A percentile compares a stretch with the other conserved stretches of the same genome.
Evolutionary conservation across 2,797 vertebrate genomes (phyloP).

Genomic region (Siniperca undulata): DNA sequence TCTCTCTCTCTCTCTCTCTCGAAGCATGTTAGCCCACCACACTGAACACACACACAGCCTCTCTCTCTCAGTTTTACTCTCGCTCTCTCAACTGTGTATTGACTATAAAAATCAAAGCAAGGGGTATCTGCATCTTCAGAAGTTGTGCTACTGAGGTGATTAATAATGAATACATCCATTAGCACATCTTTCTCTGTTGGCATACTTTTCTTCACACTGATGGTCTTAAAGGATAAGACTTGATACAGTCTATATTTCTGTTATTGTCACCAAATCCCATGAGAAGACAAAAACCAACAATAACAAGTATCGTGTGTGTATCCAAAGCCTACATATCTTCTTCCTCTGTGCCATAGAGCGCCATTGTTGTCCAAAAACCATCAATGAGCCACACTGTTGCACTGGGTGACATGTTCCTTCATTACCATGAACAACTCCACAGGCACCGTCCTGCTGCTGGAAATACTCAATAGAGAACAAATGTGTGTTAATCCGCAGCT

Average conservation of each 20-base stretch:
- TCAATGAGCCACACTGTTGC: not conserved
- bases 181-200: not conserved
- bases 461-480: too few species aligned
- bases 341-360: not conserved
- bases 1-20: conserved; percentile 1
- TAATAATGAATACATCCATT: not conserved
- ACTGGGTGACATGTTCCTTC: not conserved
- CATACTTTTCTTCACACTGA: not conserved
- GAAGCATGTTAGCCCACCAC: not conserved
- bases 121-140: not conserved
- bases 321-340: not conserved
- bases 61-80: not conserved
- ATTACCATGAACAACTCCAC: too few species aligned
- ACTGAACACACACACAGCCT: not conserved
- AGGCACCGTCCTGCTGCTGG: too few species aligned
- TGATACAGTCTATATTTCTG: not conserved
- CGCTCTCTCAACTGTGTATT: not conserved
- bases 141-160: not conserved
- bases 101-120: not conserved
- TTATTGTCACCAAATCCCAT: not conserved
- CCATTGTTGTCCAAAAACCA: not conserved
- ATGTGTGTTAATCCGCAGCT: not conserved
- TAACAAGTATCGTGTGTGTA: not conserved
- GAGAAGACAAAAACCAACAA: not conserved
- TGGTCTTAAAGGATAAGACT: not conserved